phyloP scores from a whole-genome alignment of 2,888 invertebrate genomes.

The Xanthia togata region DNA sequence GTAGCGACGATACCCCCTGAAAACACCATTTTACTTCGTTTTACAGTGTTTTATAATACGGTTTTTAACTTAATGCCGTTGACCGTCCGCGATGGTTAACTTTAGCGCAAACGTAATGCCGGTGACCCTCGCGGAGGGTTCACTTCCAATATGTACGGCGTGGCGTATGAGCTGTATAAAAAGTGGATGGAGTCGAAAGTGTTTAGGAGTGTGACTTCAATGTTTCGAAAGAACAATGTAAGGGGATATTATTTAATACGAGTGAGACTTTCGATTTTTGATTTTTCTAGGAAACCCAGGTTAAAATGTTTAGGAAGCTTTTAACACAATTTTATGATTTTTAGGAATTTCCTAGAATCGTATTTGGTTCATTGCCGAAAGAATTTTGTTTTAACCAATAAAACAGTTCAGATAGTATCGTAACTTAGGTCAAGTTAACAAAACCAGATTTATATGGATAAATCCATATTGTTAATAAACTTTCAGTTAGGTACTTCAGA shows the following conservation, averaged over 20 bases:
- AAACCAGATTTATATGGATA: background rate
- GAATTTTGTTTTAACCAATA: background rate
- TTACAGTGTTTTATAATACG: no score
- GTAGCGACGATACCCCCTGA: no score
- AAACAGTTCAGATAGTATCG: background rate
- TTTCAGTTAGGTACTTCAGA: background rate
- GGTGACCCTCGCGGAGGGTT: no score
- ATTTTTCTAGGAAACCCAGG: background rate
- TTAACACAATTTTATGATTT: slow-evolving; percentile 2
- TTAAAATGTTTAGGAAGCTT: slow-evolving; percentile 5
- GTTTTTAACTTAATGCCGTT: no score
- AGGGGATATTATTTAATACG: background rate
- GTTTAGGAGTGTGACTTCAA: background rate
- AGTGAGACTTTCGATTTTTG: background rate
- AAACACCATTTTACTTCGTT: no score
- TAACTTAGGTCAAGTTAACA: background rate
- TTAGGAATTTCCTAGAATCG: slow-evolving; percentile 6
- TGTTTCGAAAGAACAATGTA: background rate
- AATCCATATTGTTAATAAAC: background rate
- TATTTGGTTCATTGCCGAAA: background rate
- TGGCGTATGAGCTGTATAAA: no score
- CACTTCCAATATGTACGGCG: no score
- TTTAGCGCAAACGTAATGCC: no score
- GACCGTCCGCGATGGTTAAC: no score
- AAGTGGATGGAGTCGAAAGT: no score